Percentiles rank a stretch among this genome's conserved stretches.
phyloP scores from a whole-genome alignment of 2,888 invertebrate genomes.

The Celastrina argiolus region DNA sequence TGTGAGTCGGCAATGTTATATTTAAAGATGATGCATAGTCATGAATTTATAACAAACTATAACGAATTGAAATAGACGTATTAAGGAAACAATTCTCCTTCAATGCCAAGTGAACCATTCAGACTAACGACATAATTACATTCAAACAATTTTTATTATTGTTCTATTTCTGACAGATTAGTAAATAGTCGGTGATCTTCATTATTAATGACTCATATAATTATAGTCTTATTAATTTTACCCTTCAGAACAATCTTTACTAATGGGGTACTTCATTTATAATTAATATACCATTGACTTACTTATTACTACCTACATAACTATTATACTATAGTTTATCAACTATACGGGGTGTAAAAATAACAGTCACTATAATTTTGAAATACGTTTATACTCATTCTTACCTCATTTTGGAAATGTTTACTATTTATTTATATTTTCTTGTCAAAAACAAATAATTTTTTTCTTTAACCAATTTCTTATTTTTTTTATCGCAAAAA shows the following conservation, averaged over 20 bases:
- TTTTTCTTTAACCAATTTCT: too few relatives aligned
- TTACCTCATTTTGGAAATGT: too few relatives aligned
- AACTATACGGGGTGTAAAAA: too few relatives aligned
- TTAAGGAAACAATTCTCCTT: not conserved
- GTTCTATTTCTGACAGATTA: not conserved
- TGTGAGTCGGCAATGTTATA: too few relatives aligned
- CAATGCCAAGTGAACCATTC: not conserved
- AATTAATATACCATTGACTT: not conserved
- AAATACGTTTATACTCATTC: too few relatives aligned
- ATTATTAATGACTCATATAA: not conserved
- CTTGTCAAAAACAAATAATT: too few relatives aligned
- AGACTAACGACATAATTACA: slow-evolving; percentile 1
- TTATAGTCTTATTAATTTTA: not conserved
- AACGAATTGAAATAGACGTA: not conserved
- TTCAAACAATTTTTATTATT: not conserved
- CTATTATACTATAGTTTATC: too few relatives aligned
- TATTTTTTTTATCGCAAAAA: too few relatives aligned
- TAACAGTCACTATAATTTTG: too few relatives aligned
- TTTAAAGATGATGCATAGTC: not conserved
- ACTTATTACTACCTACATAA: not conserved
- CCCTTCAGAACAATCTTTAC: not conserved
- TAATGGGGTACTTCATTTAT: not conserved
- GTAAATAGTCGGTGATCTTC: not conserved
- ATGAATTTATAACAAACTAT: not conserved
- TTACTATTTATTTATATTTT: too few relatives aligned